Evolutionary conservation across 2,113 vertebrate species (phyloP).

Genomic region (Entelurus aequoreus): DNA sequence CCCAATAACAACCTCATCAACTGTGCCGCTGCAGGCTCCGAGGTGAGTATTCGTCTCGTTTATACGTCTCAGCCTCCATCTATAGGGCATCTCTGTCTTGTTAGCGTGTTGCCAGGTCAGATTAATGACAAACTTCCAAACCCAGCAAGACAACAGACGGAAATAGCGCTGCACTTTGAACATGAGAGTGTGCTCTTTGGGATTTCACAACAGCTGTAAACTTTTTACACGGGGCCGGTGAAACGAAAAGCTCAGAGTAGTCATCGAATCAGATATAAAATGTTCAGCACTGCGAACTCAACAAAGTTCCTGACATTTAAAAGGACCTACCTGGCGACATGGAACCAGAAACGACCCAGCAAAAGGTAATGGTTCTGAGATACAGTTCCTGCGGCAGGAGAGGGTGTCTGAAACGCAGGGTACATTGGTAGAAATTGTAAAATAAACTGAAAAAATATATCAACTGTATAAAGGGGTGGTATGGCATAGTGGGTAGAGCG

Average conservation of each 20-base stretch:
- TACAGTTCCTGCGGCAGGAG: too few species aligned
- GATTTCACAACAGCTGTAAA: conserved; percentile 13
- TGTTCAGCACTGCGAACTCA: not conserved
- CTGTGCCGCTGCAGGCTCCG: conserved; percentile 91
- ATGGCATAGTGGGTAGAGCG: too few species aligned
- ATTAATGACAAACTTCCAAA: conserved; percentile 48
- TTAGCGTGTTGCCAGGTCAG: conserved; percentile 40
- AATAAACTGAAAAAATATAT: too few species aligned
- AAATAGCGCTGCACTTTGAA: not conserved
- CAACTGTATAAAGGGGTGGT: too few species aligned
- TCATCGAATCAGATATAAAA: conserved; percentile 8
- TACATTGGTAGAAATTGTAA: too few species aligned
- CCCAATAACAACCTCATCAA: conserved; percentile 96
- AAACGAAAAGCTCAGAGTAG: not conserved
- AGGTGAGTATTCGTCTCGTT: conserved; percentile 72
- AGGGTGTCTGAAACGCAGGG: too few species aligned
- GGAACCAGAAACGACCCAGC: too few species aligned
- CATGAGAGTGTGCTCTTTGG: conserved; percentile 35
- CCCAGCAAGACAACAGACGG: conserved; percentile 32
- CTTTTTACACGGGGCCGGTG: too few species aligned
- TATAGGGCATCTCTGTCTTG: conserved; percentile 33
- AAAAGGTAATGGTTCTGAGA: too few species aligned
- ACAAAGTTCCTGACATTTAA: too few species aligned
- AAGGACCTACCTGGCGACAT: too few species aligned
- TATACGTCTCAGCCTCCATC: not conserved